Evolutionary conservation across 2,113 vertebrate genomes (phyloP).

Genomic region (Polyodon spathula): DNA sequence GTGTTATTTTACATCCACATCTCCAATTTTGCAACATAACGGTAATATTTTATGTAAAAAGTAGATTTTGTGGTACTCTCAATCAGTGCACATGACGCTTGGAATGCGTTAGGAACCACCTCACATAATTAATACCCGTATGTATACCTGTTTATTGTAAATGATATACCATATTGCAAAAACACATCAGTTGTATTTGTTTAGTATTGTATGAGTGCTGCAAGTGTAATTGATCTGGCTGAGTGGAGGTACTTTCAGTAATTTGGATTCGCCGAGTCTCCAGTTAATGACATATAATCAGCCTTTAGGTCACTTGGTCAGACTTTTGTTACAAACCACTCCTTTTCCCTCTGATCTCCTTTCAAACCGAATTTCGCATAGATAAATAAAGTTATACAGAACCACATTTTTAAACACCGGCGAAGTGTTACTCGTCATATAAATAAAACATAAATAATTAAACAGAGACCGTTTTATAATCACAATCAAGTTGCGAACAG

Average conservation of each 20-base stretch:
- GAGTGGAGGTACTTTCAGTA: slow-evolving; percentile 67
- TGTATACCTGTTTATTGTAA: too few relatives aligned
- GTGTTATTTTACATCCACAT: too few relatives aligned
- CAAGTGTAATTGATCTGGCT: slow-evolving; percentile 57
- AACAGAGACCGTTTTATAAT: slow-evolving; percentile 4
- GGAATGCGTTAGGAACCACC: too few relatives aligned
- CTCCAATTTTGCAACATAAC: too few relatives aligned
- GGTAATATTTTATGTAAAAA: too few relatives aligned
- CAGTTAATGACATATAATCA: slow-evolving; percentile 94
- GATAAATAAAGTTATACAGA: slow-evolving; percentile 82
- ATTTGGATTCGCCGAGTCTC: slow-evolving; percentile 80
- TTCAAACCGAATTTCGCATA: slow-evolving; percentile 82
- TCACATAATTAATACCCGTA: too few relatives aligned
- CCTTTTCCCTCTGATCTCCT: slow-evolving; percentile 77
- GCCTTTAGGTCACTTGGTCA: slow-evolving; percentile 81
- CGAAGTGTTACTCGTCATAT: slow-evolving; percentile 14
- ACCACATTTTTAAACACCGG: slow-evolving; percentile 23
- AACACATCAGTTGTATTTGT: slow-evolving; percentile 30
- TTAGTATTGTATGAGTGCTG: slow-evolving; percentile 41
- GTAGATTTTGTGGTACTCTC: too few relatives aligned
- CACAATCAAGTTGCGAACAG: not conserved
- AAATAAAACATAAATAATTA: slow-evolving; percentile 10
- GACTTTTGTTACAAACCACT: slow-evolving; percentile 75
- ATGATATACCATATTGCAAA: slow-evolving; percentile 9
- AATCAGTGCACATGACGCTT: too few relatives aligned